phyloP scores from a whole-genome alignment of 1,140 invertebrate species.

The Euborellia annulipes region DNA sequence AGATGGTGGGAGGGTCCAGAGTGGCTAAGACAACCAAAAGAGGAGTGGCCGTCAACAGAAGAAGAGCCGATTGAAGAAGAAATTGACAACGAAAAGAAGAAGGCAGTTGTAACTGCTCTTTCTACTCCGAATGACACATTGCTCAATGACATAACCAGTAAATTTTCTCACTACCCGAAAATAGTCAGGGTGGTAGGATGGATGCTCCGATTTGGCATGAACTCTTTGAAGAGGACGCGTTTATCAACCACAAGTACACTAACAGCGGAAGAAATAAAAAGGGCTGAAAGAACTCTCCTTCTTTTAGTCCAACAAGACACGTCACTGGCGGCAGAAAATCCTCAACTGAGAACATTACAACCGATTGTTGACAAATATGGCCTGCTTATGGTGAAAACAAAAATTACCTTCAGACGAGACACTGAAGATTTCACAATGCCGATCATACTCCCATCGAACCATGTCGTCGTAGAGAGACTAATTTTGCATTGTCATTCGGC shows the following conservation, averaged over 20 bases:
- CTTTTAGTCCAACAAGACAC: conserved; percentile 7
- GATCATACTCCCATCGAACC: conserved; percentile 10
- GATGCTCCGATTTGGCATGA: conserved; percentile 17
- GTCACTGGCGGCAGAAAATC: background rate
- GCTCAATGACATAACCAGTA: conserved; percentile 4
- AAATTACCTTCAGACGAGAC: conserved; percentile 1
- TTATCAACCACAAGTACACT: conserved; percentile 1
- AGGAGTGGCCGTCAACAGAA: conserved; percentile 15
- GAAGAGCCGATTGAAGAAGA: conserved; percentile 5
- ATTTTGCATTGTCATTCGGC: conserved; percentile 7
- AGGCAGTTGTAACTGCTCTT: background rate
- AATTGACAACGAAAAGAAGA: conserved; percentile 12
- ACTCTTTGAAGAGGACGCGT: conserved; percentile 5
- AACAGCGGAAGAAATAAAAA: conserved; percentile 4
- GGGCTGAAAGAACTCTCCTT: conserved; percentile 3
- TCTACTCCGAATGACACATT: background rate
- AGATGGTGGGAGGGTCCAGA: conserved; percentile 26
- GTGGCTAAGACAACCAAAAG: conserved; percentile 16
- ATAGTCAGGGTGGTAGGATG: conserved; percentile 18
- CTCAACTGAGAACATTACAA: background rate
- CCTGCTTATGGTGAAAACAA: conserved; percentile 3
- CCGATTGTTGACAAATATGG: conserved; percentile 1
- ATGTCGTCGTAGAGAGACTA: conserved; percentile 4
- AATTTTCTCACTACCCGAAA: conserved; percentile 17
- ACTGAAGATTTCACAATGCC: conserved; percentile 6